phyloP scores from a whole-genome alignment of 2,888 invertebrate species.

The Pterostichus madidus region DNA sequence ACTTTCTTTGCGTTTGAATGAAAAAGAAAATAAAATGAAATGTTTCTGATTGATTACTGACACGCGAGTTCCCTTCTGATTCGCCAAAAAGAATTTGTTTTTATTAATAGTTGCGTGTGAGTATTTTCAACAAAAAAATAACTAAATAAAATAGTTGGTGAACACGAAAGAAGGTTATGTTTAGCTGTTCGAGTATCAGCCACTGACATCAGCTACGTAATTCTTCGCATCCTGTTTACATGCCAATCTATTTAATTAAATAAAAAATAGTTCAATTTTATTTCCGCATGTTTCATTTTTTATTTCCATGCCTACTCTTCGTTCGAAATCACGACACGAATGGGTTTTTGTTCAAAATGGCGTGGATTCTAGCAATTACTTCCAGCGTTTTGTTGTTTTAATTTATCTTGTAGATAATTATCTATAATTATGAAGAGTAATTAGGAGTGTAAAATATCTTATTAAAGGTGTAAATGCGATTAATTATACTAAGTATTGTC shows the following conservation, averaged over 20 bases:
- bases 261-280: conserved; percentile 42
- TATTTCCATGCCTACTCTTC: conserved; percentile 19
- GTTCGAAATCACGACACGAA: background rate
- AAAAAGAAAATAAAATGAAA: conserved; percentile 21
- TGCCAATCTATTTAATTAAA: conserved; percentile 39
- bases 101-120: conserved; percentile 12
- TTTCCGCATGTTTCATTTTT: conserved; percentile 55
- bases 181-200: conserved; percentile 36
- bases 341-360: conserved; percentile 9
- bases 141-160: conserved; percentile 5
- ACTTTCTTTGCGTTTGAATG: background rate
- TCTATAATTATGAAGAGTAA: background rate
- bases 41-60: conserved; percentile 35
- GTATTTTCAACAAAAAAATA: background rate
- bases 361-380: conserved; percentile 2
- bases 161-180: conserved; percentile 47
- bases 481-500: background rate
- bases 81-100: conserved; percentile 14
- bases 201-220: conserved; percentile 35
- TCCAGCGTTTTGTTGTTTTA: background rate
- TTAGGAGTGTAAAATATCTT: background rate
- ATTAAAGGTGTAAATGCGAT: background rate
- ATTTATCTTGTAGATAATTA: background rate
- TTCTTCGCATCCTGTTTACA: conserved; percentile 52
- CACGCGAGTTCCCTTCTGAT: conserved; percentile 19